phyloP scores from a whole-genome alignment of 2,113 vertebrate species.

The Sturnus vulgaris region DNA sequence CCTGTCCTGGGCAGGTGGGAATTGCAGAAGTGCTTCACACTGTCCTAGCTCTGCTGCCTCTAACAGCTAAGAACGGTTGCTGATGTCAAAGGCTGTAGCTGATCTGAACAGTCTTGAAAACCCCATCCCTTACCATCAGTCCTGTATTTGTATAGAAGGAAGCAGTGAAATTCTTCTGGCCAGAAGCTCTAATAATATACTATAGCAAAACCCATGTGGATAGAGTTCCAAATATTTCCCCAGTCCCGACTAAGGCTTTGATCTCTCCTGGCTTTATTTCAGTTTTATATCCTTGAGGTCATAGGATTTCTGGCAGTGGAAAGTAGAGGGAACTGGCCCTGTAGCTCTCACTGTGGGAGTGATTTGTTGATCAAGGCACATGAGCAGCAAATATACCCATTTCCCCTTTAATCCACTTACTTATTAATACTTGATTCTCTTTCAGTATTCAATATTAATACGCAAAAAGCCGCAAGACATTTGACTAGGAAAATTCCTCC shows the following conservation, averaged over 20 bases:
- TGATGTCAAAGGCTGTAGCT: background rate
- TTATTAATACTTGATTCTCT: background rate
- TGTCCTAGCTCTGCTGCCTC: background rate
- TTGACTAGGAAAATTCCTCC: background rate
- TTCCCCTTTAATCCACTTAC: background rate
- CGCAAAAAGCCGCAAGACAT: background rate
- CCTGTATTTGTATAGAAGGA: background rate
- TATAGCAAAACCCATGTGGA: background rate
- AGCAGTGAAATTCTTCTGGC: background rate
- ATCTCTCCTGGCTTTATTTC: background rate
- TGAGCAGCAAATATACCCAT: background rate
- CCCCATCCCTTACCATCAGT: background rate
- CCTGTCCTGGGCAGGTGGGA: background rate
- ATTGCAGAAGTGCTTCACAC: rapidly evolving
- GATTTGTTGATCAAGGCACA: background rate
- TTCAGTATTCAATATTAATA: background rate
- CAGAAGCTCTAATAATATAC: background rate
- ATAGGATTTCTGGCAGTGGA: background rate
- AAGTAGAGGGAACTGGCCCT: background rate
- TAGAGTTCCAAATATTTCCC: background rate
- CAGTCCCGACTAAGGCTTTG: background rate
- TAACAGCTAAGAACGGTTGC: background rate
- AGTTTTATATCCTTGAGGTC: background rate
- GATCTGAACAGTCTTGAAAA: background rate
- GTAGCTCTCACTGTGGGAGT: background rate